A percentile compares a stretch with the other conserved stretches of the same genome.
phyloP scores from a whole-genome alignment of 2,797 vertebrate genomes.

The Cossypha dichroa region DNA sequence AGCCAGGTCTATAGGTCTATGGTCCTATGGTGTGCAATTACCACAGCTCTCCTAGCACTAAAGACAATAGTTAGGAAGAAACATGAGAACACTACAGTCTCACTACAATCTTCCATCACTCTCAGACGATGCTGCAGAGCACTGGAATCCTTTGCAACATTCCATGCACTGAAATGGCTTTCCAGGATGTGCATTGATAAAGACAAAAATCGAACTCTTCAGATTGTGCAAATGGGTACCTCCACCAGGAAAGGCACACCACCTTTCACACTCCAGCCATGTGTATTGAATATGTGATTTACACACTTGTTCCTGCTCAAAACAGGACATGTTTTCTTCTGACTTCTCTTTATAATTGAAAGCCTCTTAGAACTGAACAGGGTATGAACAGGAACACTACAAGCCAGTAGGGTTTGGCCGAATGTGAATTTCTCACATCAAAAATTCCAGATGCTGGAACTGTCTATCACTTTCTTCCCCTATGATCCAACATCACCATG shows the following conservation, averaged over 20 bases:
- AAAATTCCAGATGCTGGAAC: not conserved
- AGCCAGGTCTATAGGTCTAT: not conserved
- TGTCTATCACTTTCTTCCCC: not conserved
- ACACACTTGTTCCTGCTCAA: not conserved
- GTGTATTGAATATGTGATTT: accelerated
- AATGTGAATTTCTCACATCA: not conserved
- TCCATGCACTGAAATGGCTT: not conserved
- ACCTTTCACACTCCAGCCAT: not conserved
- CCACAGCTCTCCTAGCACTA: not conserved
- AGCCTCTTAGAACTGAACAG: not conserved
- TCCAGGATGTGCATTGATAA: not conserved
- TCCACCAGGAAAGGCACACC: not conserved
- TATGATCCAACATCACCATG: accelerated
- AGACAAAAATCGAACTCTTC: not conserved
- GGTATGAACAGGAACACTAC: not conserved
- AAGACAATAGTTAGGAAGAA: not conserved
- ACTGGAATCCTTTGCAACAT: not conserved
- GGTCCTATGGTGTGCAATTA: not conserved
- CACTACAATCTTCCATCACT: not conserved
- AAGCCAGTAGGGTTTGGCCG: not conserved
- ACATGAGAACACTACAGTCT: not conserved
- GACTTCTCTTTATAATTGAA: not conserved
- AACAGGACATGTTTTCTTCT: not conserved
- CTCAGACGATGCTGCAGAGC: not conserved
- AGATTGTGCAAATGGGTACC: not conserved